Evolutionary conservation across 2,797 vertebrate species (phyloP), one percentile per base, ranked within the genome.

Genomic region (Vireo griseus): DNA sequence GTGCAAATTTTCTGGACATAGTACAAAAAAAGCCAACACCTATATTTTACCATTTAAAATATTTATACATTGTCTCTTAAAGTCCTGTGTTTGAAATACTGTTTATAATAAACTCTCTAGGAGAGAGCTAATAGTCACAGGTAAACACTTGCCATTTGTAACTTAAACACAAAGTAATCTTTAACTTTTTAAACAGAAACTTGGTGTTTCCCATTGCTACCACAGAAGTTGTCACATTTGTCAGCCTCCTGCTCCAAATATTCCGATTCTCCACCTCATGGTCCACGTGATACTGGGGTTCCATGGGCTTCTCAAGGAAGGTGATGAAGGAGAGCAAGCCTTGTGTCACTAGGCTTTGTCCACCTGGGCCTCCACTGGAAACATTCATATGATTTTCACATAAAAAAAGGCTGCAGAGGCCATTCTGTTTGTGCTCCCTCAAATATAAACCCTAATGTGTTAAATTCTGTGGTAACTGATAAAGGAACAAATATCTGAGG

Each of bases 1-100:
- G 96, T 95, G 95, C 95, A 97, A 87, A 98, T 98, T 98, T 98
- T 98, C 96, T 97, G 97, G 97, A 98, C 97, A 9, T 77, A 57
- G 94, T 92, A 95, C 37, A 86, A 92, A 69, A 94, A 97, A 90
- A 82, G 89, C 77, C 94, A 96, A 93, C 96, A 97, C 97, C 97
- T 97, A 95, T 96, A 90, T 96, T 98, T 97, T 91, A 48, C 68
- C 83, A 90, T 71, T 95, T 98, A 92, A 98, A 98, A 98, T 98
- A 98, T 98, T 98, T 98, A 98, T 98, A 92, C 69, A 69, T 96
- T 94, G 96, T 96, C 94, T 97, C 94, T 97, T 92, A 85, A 97
- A 97, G 94, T 96, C 96, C 95, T 94, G 47, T 92, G 95, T 97
- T 93, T 95, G 96, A 97, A 97, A 95, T 95, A 96, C 94, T 97